Evolutionary conservation across 2,113 vertebrate species (phyloP).

Genomic region (Choloepus hoffmanni): DNA sequence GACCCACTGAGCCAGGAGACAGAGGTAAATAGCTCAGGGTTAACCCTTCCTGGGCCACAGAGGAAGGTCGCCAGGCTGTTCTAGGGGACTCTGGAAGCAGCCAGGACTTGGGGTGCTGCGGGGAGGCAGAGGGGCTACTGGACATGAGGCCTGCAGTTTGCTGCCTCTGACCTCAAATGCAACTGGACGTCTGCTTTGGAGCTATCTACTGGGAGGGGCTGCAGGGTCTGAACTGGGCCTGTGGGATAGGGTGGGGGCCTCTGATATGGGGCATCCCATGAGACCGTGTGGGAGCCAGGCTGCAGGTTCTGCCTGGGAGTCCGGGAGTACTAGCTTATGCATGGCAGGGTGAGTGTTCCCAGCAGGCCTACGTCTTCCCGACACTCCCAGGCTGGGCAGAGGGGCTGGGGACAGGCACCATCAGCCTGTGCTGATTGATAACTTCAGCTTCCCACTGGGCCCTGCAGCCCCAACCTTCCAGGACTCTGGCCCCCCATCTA

Average conservation of each 20-base stretch:
- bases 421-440: background rate
- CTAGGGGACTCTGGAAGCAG: background rate
- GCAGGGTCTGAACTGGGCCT: background rate
- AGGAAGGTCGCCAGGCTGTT: background rate
- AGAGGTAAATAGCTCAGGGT: slow-evolving; percentile 86
- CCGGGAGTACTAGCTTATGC: background rate
- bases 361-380: background rate
- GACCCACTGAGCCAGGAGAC: slow-evolving; percentile 83
- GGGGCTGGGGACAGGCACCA: too few species aligned
- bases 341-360: background rate
- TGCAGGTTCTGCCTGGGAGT: background rate
- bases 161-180: background rate
- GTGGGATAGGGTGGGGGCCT: background rate
- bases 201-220: background rate
- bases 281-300: background rate
- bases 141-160: background rate
- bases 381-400: background rate
- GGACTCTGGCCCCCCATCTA: background rate
- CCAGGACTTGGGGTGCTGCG: background rate
- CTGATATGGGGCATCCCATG: background rate
- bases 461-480: background rate
- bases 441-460: background rate
- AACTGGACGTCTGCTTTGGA: background rate
- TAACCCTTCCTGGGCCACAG: slow-evolving; percentile 85
- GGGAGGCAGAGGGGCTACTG: background rate